Evolutionary conservation across 1,140 invertebrate species (phyloP).

Genomic region (Bicyclus anynana): DNA sequence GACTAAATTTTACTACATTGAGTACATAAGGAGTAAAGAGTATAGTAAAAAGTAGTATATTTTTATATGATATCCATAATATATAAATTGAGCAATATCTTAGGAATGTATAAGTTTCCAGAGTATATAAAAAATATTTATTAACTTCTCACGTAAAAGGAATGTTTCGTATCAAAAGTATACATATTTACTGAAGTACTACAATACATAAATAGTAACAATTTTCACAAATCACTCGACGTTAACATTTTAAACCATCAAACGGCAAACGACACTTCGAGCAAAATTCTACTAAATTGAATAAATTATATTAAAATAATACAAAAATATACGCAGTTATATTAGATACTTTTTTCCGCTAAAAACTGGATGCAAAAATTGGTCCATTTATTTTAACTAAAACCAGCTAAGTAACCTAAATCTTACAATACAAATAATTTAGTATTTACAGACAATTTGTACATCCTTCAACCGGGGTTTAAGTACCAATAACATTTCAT

Average conservation of each 20-base stretch:
- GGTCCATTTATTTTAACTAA: conserved; percentile 40
- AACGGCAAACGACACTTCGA: conserved; percentile 58
- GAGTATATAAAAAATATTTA: conserved; percentile 13
- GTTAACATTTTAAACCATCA: conserved; percentile 43
- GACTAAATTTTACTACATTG: conserved; percentile 55
- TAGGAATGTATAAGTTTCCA: conserved; percentile 39
- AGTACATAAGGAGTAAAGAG: conserved; percentile 36
- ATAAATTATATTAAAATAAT: conserved; percentile 67
- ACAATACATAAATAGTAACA: conserved; percentile 16
- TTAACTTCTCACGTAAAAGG: conserved; percentile 12
- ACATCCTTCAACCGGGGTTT: conserved; percentile 60
- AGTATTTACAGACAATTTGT: conserved; percentile 73
- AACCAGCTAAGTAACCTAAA: conserved; percentile 58
- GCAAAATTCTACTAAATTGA: conserved; percentile 63
- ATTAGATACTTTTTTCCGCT: conserved; percentile 31
- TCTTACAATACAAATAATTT: conserved; percentile 66
- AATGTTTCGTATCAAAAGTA: conserved; percentile 17
- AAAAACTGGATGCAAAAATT: conserved; percentile 47
- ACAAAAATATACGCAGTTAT: conserved; percentile 47
- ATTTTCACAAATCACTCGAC: conserved; percentile 54
- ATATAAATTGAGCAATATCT: conserved; percentile 49
- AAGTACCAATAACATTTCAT: conserved; percentile 54
- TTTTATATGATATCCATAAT: conserved; percentile 25
- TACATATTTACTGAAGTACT: conserved; percentile 4
- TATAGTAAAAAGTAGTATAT: conserved; percentile 17